Evolutionary conservation across 1,140 invertebrate genomes (phyloP).

Genomic region (Euura lappo): DNA sequence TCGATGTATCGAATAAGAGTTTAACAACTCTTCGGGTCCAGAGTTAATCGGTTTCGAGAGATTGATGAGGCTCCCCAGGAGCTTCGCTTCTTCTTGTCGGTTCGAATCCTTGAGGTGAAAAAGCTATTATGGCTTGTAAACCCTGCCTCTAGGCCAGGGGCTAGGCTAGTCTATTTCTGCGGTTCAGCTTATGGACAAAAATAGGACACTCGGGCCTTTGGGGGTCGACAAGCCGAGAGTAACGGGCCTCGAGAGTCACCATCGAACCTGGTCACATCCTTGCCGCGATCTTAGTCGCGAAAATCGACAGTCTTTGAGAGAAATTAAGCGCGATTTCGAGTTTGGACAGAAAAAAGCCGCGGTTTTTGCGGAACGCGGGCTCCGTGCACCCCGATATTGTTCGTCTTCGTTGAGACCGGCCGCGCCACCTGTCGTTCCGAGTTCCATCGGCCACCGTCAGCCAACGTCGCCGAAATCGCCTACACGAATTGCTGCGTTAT

Average conservation of each 20-base stretch:
- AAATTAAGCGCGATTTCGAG: too few relatives aligned
- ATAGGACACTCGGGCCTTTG: conserved; percentile 39
- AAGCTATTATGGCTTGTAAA: conserved; percentile 43
- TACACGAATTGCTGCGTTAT: conserved; percentile 50
- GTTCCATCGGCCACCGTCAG: not conserved
- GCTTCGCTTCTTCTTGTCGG: not conserved
- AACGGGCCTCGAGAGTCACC: too few relatives aligned
- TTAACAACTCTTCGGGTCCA: too few relatives aligned
- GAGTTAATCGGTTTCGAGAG: conserved; percentile 8
- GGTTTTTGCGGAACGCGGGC: too few relatives aligned
- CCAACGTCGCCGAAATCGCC: conserved; percentile 28
- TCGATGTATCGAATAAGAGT: too few relatives aligned
- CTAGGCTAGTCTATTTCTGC: conserved; percentile 53
- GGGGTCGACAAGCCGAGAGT: conserved; percentile 12
- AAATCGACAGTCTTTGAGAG: too few relatives aligned
- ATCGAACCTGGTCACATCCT: too few relatives aligned
- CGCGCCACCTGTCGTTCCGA: not conserved
- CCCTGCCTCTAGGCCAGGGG: conserved; percentile 54
- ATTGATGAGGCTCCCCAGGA: conserved; percentile 6
- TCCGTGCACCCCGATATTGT: too few relatives aligned
- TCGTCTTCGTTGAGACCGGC: not conserved
- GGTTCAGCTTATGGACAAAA: conserved; percentile 48
- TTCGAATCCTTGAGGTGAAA: conserved; percentile 39
- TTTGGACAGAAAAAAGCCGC: too few relatives aligned
- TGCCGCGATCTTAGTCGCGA: too few relatives aligned